Base-by-base conservation (phyloP, 1,140 invertebrate genomes). In the Ridgeia piscesae region DNA sequence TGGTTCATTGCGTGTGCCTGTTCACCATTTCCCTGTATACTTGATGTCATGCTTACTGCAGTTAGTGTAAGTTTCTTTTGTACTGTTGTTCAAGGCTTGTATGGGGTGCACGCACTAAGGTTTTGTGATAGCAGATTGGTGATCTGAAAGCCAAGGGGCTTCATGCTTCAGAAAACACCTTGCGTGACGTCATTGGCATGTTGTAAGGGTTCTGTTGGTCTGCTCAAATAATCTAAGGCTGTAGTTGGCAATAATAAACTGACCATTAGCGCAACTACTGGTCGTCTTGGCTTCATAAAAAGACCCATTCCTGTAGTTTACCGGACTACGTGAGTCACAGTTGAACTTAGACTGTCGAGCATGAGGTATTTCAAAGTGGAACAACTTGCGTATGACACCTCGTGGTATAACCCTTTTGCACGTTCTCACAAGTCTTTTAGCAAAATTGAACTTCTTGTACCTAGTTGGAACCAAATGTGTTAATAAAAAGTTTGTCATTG, bases 401-500 rank as follows among this genome's bases (percentile, higher is more conserved):
- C 17, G 27, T 14, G 58, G 58, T 77, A 77, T 21, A 77, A 21
- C 58, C 58, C 58, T 77, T 77, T 77, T 77, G 58, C 58, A 77
- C 21, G 8, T 50, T 21, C 0, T 50, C 48, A 21, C 48, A 50
- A 50, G 58, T 77, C 14, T 21, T 77, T 77, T 77, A 77, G 27
- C 58, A 77, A 77, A 77, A 77, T 27, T 77, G 58, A 77, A 77
- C 58, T 77, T 77, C 58, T 77, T 77, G 58, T 77, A 77, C 58
- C 58, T 77, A 77, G 58, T 77, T 77, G 58, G 58, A 77, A 77
- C 58, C 58, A 77, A 77, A 77, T 27, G 58, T 77, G 58, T 77
- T 77, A 77, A 77, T 77, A 77, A 77, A 77, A 77, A 77, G 58
- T 77, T 77, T 77, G 58, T 77, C 58, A 77, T 77, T 77, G 58